phyloP scores from a whole-genome alignment of 2,888 invertebrate species.

The Cephus pulcher region DNA sequence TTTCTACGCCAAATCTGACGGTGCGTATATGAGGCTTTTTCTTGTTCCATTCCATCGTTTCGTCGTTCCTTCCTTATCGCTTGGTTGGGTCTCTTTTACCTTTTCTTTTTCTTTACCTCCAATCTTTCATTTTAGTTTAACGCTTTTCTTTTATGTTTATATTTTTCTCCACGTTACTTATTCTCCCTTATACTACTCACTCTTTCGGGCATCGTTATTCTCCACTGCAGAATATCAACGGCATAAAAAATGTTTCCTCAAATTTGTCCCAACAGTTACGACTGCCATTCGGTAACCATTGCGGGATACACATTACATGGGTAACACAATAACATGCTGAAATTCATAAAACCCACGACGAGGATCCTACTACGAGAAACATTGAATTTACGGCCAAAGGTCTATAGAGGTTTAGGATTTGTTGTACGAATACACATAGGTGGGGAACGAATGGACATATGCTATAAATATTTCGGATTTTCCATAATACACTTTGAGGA shows the following conservation, averaged over 20 bases:
- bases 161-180: background rate
- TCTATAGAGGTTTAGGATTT: background rate
- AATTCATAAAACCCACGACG: background rate
- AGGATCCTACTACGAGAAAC: background rate
- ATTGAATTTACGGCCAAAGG: background rate
- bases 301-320: background rate
- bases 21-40: too few relatives aligned
- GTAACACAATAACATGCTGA: background rate
- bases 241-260: background rate
- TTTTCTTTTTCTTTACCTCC: background rate
- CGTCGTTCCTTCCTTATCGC: background rate
- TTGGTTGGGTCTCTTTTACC: background rate
- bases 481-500: background rate
- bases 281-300: background rate
- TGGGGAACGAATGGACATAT: background rate
- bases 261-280: background rate
- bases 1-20: too few relatives aligned
- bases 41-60: background rate
- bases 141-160: background rate
- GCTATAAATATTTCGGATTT: background rate
- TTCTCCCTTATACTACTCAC: background rate
- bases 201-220: background rate
- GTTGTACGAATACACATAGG: background rate
- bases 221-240: background rate
- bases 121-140: background rate